Evolutionary conservation across 2,113 vertebrate genomes (phyloP), one percentile per base, ranked within the genome.

Genomic region (Laterallus jamaicensis): DNA sequence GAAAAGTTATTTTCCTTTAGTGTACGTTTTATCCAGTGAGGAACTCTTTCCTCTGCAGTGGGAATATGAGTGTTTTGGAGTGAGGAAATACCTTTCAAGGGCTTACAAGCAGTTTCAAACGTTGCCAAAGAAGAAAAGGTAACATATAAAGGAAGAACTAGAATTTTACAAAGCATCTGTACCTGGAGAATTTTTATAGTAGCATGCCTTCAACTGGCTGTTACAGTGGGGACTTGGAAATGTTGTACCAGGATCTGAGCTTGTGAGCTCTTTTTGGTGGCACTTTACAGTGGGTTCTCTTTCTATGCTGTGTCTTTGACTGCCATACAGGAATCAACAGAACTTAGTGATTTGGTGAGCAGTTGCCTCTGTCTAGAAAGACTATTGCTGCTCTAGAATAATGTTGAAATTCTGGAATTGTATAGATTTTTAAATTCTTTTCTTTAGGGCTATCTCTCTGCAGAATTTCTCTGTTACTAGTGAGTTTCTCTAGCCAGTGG

Each of bases 291-390:
- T n/a, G 50, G 10, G 10, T 78, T 75, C 10, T 64, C 60, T 52
- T 55, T 55, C 35, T 80, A 2, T 0, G 0, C 0, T 20, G 10
- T 11, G 2, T 67, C 42, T 55, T 66, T 47, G 22, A 85, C 20
- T 69, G 29, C 55, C 17, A 5, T 32, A 26, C 24, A 79, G 40
- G 11, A 87, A 31, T 60, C 49, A 50, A 17, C 74, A 62, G 32
- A 52, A 22, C 24, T 10, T 25, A 54, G 4, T 67, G 20, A 37
- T 86, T 52, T 5, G 4, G 21, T 81, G n/a, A 40, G 35, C 21
- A 40, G 12, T 39, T 69, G 37, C 32, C 15, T 90, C n/a, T 64
- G 19, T 54, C 56, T 71, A 52, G 35, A 58, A 54, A 49, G 40
- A 56, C 64, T 40, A 29, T 54, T 67, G 59, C 47, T 86, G 42